Percentiles rank a stretch among this genome's conserved stretches.
These are phyloP conservation scores for Hydrolagus colliei DNA, from an alignment of 2,797 vertebrate genomes.

Conservation along the genomic window DNA sequence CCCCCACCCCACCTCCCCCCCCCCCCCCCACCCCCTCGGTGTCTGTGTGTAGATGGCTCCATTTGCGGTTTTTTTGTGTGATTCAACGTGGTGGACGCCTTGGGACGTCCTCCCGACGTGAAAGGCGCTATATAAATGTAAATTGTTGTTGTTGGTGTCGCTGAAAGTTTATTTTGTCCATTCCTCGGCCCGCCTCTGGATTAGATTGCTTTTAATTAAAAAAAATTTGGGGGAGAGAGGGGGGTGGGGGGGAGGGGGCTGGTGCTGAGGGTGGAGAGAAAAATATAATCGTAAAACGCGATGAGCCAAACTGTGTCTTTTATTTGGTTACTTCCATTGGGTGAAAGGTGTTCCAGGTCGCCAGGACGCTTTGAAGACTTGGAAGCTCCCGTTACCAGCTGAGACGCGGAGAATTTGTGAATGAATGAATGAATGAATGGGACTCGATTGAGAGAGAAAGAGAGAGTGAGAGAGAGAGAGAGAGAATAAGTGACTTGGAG, in stretches of 20 bases:
- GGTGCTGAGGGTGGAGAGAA: constrained; percentile 29
- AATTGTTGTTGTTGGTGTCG: too few species aligned
- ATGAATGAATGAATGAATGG: constrained; percentile 50
- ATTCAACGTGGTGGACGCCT: constrained; percentile 1
- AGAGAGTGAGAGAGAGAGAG: too few species aligned
- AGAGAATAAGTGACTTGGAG: constrained; percentile 37
- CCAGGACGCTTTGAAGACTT: constrained; percentile 53
- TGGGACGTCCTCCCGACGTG: too few species aligned
- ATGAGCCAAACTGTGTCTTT: constrained; percentile 45
- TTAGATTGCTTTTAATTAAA: constrained; percentile 43
- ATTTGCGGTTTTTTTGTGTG: constrained; percentile 27
- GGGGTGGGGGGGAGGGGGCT: too few species aligned
- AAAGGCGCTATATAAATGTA: too few species aligned
- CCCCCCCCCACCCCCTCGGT: too few species aligned
- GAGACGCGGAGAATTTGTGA: constrained; percentile 58
- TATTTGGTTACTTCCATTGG: constrained; percentile 49
- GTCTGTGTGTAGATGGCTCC: not conserved
- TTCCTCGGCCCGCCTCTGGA: constrained; percentile 39
- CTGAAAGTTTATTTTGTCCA: constrained; percentile 44
- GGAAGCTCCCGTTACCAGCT: constrained; percentile 55
- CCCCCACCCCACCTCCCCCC: too few species aligned
- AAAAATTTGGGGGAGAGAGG: too few species aligned
- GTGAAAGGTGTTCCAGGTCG: constrained; percentile 55
- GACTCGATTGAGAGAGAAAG: constrained; percentile 61
- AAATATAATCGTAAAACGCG: constrained; percentile 34